Evolutionary conservation across 1,140 invertebrate species (phyloP), one percentile per base, ranked within the genome.

Genomic region (Zaprionus ornatus): DNA sequence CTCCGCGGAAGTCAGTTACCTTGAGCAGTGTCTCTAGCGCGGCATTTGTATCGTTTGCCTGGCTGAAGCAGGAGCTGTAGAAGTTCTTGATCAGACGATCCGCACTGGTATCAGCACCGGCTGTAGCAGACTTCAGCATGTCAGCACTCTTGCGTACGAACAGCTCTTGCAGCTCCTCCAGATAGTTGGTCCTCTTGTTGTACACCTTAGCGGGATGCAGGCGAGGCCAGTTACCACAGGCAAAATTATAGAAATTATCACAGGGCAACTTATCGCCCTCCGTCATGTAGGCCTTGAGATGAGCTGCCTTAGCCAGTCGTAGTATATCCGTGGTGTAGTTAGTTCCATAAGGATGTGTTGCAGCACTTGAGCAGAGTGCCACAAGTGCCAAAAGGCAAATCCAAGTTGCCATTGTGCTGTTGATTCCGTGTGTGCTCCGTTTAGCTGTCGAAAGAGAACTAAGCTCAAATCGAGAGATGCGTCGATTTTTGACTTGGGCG

Each of bases 271-370:
- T 94, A 0, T 94, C 94, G 6, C 91, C 93, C 6, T 91, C 93
- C 80, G 97, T 96, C 95, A 98, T 97, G 81, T 96, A 96, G 69
- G 95, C 94, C 72, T 94, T 94, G 95, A 97, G 97, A 75, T 96
- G 94, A 45, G 94, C 94, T 0, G 91, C 82, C 63, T 92, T 92
- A 40, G 91, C 91, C 37, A 91, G 74, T 15, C 91, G 91, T 52
- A 92, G 54, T 21, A 92, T 77, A 10, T 90, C 91, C 25, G 27
- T 80, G n/a, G 82, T 90, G 27, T 92, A 92, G 69, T 92, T 86
- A 65, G 78, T 64, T 50, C 68, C 68, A 19, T 56, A 65, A 73
- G 86, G 79, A 80, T 66, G 35, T 4, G 74, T 9, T 1, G 55
- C 40, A 21, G 19, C 23, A 42, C 25, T 42, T 3, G 42, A 45